These are phyloP conservation scores for Netelia inedita DNA, from an alignment of 2,888 invertebrate species.

Conservation along the genomic window DNA sequence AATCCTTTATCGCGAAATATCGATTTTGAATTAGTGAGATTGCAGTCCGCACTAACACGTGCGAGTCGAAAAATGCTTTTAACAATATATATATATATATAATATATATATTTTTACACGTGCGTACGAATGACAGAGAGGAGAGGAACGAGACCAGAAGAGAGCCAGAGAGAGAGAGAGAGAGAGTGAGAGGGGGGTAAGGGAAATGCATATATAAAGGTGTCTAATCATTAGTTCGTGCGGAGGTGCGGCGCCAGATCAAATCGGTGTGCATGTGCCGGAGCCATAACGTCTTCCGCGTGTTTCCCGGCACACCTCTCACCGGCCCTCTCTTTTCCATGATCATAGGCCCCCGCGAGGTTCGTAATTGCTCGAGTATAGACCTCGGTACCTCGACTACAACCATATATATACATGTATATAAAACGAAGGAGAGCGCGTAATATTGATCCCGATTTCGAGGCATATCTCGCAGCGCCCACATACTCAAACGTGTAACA, in stretches of 20 bases:
- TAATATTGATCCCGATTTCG: constrained; percentile 62
- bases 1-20: constrained; percentile 78
- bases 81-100: constrained; percentile 10
- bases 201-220: constrained; percentile 74
- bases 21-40: constrained; percentile 82
- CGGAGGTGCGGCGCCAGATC: constrained; percentile 82
- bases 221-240: constrained; percentile 83
- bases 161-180: constrained; percentile 42
- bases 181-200: constrained; percentile 46
- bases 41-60: constrained; percentile 58
- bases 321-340: constrained; percentile 67
- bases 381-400: constrained; percentile 39
- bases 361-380: constrained; percentile 73
- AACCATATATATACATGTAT: not conserved
- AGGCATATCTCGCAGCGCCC: constrained; percentile 39
- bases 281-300: constrained; percentile 79
- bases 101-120: not conserved
- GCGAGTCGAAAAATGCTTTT: not conserved
- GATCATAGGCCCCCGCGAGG: constrained; percentile 72
- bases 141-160: not conserved
- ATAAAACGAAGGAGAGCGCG: constrained; percentile 26
- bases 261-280: constrained; percentile 81
- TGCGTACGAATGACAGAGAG: constrained; percentile 31
- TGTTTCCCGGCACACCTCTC: constrained; percentile 75
- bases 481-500: constrained; percentile 21